A percentile compares a stretch with the other conserved stretches of the same genome.
Evolutionary conservation across 2,113 vertebrate genomes (phyloP).

Genomic region (Etia nguti): DNA sequence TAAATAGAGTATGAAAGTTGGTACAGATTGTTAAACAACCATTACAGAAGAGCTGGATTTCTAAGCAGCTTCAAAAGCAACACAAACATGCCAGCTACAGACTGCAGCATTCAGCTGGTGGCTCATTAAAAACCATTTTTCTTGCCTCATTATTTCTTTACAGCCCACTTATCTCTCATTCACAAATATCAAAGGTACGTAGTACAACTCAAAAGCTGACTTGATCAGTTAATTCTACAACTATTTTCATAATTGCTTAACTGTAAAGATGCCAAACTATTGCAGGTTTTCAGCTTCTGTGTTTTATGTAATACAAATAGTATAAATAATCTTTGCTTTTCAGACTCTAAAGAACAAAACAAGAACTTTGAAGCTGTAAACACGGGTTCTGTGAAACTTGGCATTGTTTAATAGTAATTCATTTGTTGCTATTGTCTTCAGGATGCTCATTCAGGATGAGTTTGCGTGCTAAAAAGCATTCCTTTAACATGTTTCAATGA

Average conservation of each 20-base stretch:
- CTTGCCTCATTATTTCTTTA: not conserved
- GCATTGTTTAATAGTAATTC: not conserved
- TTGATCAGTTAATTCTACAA: not conserved
- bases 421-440: not conserved
- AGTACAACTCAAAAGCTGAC: not conserved
- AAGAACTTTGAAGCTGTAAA: not conserved
- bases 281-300: not conserved
- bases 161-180: not conserved
- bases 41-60: not conserved
- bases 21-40: constrained; percentile 1
- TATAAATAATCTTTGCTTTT: not conserved
- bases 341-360: not conserved
- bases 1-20: constrained; percentile 5
- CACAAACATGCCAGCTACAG: not conserved
- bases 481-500: not conserved
- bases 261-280: not conserved
- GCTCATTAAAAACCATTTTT: not conserved
- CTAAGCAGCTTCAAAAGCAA: not conserved
- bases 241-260: not conserved
- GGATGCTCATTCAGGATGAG: not conserved
- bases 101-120: not conserved
- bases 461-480: not conserved
- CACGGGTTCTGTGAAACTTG: not conserved
- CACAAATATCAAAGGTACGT: not conserved
- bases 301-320: not conserved